Conservation (phyloP, 2,797 vertebrate species). For the Gallinago solitaria region DNA sequence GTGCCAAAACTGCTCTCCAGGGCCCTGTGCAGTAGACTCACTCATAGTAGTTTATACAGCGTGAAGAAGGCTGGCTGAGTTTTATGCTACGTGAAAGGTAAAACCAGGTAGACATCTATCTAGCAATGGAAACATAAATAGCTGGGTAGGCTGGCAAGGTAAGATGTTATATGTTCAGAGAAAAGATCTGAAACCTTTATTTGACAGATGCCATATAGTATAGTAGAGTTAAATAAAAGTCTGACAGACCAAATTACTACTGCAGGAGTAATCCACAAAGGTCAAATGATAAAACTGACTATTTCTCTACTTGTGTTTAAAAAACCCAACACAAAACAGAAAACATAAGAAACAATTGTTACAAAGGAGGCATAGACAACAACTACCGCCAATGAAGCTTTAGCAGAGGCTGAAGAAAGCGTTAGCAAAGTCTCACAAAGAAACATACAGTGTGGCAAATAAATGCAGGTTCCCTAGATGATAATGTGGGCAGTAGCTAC, state of each 20-base stretch:
- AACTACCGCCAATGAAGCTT: neutral
- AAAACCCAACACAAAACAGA: neutral
- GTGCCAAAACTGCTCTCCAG: conserved; percentile 1
- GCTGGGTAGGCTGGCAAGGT: neutral
- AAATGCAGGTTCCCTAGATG: neutral
- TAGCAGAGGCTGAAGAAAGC: neutral
- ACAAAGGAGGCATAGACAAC: neutral
- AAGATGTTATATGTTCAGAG: neutral
- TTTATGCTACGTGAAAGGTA: neutral
- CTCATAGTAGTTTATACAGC: neutral
- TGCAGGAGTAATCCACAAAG: neutral
- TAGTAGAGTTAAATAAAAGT: neutral
- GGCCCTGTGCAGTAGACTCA: neutral
- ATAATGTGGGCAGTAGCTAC: neutral
- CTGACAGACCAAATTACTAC: neutral
- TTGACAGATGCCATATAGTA: neutral
- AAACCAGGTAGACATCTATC: neutral
- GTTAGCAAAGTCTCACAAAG: neutral
- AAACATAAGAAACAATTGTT: neutral
- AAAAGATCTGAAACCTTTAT: neutral
- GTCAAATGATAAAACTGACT: neutral
- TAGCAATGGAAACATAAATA: neutral
- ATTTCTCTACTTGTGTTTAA: neutral
- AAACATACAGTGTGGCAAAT: neutral
- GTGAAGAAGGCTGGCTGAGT: neutral